Evolutionary conservation across 2,113 vertebrate species (phyloP).

Genomic region (Psettodes erumei): DNA sequence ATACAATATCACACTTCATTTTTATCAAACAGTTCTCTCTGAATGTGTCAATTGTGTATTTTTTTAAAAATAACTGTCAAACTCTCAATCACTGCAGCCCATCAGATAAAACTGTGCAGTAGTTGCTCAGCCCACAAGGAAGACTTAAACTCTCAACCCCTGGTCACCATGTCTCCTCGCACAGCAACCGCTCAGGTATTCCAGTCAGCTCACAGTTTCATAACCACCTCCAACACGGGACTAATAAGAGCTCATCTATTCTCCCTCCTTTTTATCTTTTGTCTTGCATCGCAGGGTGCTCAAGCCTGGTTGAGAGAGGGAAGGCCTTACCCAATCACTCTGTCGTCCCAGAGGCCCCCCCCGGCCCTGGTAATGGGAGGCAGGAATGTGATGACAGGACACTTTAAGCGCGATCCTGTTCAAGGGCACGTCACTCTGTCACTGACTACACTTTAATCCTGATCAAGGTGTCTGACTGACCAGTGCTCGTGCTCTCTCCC

Average conservation of each 20-base stretch:
- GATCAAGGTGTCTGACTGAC: constrained; percentile 72
- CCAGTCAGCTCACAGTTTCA: constrained; percentile 49
- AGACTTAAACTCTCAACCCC: too few relatives aligned
- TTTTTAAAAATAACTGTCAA: too few relatives aligned
- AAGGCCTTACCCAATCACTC: constrained; percentile 57
- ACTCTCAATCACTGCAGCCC: too few relatives aligned
- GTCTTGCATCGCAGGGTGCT: constrained; percentile 29
- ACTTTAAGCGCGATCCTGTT: constrained; percentile 80
- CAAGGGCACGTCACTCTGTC: constrained; percentile 80
- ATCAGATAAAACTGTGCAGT: too few relatives aligned
- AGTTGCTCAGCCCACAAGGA: too few relatives aligned
- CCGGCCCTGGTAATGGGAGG: constrained; percentile 70
- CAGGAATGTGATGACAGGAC: constrained; percentile 80
- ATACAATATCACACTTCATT: too few relatives aligned
- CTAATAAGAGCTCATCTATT: constrained; percentile 55
- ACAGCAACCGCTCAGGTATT: constrained; percentile 33
- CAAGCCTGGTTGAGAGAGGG: constrained; percentile 42
- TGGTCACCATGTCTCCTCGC: constrained; percentile 20
- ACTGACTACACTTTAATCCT: constrained; percentile 81
- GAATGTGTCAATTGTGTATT: too few relatives aligned
- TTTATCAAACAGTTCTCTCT: too few relatives aligned
- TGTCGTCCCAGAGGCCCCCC: constrained; percentile 37
- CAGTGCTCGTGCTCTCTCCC: constrained; percentile 14
- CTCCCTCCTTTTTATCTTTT: constrained; percentile 39
- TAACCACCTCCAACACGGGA: constrained; percentile 40